Evolutionary conservation across 1,140 invertebrate species (phyloP).

Genomic region (Choristoneura fumiferana): DNA sequence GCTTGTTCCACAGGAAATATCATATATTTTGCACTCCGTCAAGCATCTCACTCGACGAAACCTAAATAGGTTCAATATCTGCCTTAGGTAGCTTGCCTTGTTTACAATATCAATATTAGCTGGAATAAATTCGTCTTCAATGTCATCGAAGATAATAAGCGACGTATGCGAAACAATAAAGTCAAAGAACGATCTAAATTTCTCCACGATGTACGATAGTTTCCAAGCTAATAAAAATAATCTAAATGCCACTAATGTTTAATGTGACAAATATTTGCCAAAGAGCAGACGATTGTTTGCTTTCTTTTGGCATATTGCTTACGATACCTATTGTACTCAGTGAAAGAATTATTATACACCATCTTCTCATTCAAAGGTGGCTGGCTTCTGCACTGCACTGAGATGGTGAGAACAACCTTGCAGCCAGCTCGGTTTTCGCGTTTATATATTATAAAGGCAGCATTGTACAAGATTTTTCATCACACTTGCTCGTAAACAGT

Average conservation of each 20-base stretch:
- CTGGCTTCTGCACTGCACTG: too few relatives aligned
- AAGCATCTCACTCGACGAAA: constrained; percentile 24
- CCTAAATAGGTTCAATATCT: too few relatives aligned
- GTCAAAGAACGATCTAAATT: not conserved
- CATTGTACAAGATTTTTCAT: too few relatives aligned
- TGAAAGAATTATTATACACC: not conserved
- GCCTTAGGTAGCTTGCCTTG: not conserved
- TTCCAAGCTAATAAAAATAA: constrained; percentile 11
- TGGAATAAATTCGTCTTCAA: not conserved
- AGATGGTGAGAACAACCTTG: too few relatives aligned
- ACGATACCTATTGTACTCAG: not conserved
- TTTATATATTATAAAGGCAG: too few relatives aligned
- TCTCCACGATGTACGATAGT: not conserved
- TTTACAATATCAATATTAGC: not conserved
- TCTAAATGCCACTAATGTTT: not conserved
- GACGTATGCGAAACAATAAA: not conserved
- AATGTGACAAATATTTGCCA: constrained; percentile 4
- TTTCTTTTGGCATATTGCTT: not conserved
- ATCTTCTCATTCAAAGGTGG: too few relatives aligned
- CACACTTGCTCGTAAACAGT: too few relatives aligned
- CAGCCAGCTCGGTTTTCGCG: too few relatives aligned
- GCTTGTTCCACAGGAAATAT: constrained; percentile 37
- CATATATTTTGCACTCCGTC: constrained; percentile 45
- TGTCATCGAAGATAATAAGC: not conserved
- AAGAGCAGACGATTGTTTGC: constrained; percentile 1